Base-by-base conservation (phyloP, 2,888 invertebrate species). In the Itoplectis maculator region DNA sequence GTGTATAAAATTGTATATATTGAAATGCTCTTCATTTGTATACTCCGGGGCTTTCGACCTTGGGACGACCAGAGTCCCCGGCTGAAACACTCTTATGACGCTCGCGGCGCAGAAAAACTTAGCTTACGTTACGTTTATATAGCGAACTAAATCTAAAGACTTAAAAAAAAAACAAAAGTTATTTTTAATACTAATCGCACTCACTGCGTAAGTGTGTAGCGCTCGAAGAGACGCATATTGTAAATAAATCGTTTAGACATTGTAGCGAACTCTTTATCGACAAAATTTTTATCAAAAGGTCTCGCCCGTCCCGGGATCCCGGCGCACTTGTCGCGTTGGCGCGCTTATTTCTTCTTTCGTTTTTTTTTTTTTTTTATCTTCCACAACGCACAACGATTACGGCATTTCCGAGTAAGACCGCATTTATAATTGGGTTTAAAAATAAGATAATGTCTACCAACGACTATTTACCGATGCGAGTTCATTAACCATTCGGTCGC, bases 201-300 rank as follows among this genome's bases (percentile, higher is more conserved):
- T 20, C 23, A 49, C 40, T 47, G 20, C 23, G 20, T 18, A 40
- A 77, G 20, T 69, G 59, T 59, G 47, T 23, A 42, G 20, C 15
- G 37, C 23, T 13, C 8, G 13, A 23, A 37, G 63, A 47, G 13
- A 74, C 70, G 54, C 20, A 42, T 72, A 79, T 79, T 82, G 79
- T 82, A 82, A 82, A 82, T 82, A 82, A 82, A 82, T 79, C 61
- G 68, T 72, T 68, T 54, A 54, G 68, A 76, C 47, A 72, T 76
- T 68, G 59, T 72, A n/a, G 42, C 18, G 18, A 59, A 42, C n/a
- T 37, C 37, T 61, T 61, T 37, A 49, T 49, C 15, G 37, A 45
- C 59, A 9, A 37, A 11, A 11, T 47, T 56, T 8, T 40, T 47
- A 65, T 65, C 65, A 45, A 65, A 61, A 61, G 61, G 37, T 18